Evolutionary conservation across 2,113 vertebrate species (phyloP).

Genomic region (Pantherophis guttatus): DNA sequence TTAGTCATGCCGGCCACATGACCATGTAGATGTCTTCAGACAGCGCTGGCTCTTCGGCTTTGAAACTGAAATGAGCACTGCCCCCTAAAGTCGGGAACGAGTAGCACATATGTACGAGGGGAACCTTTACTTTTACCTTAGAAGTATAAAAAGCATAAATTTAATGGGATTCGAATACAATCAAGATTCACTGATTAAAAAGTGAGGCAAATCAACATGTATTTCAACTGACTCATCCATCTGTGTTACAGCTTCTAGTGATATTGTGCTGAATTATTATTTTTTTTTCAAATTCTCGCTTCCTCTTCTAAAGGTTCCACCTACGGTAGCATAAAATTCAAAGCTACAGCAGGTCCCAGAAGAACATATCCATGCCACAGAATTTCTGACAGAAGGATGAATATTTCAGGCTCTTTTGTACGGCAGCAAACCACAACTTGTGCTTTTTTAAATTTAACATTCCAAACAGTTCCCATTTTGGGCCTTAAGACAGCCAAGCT

Average conservation of each 20-base stretch:
- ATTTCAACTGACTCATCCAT: not conserved
- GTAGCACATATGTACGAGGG: too few species aligned
- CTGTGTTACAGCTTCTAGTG: not conserved
- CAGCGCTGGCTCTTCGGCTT: too few species aligned
- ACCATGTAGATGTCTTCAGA: too few species aligned
- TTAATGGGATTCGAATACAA: not conserved
- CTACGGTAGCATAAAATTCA: slow-evolving; percentile 46
- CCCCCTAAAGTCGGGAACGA: too few species aligned
- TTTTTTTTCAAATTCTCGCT: not conserved
- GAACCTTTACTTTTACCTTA: not conserved
- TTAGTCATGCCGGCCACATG: too few species aligned
- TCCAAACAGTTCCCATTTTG: slow-evolving; percentile 48
- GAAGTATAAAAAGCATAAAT: not conserved
- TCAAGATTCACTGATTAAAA: not conserved
- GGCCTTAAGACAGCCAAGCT: slow-evolving; percentile 44
- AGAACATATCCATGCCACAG: slow-evolving; percentile 12
- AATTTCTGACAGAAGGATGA: not conserved
- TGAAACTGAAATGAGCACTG: too few species aligned
- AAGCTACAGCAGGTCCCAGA: slow-evolving; percentile 28
- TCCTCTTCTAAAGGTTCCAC: slow-evolving; percentile 4
- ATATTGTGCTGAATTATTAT: not conserved
- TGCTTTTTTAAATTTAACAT: slow-evolving; percentile 36
- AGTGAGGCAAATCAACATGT: not conserved
- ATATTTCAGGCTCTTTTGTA: slow-evolving; percentile 12
- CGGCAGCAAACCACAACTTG: slow-evolving; percentile 21